A percentile compares a stretch with the other conserved stretches of the same genome.
phyloP scores from a whole-genome alignment of 2,797 vertebrate species.

The Labroides dimidiatus region DNA sequence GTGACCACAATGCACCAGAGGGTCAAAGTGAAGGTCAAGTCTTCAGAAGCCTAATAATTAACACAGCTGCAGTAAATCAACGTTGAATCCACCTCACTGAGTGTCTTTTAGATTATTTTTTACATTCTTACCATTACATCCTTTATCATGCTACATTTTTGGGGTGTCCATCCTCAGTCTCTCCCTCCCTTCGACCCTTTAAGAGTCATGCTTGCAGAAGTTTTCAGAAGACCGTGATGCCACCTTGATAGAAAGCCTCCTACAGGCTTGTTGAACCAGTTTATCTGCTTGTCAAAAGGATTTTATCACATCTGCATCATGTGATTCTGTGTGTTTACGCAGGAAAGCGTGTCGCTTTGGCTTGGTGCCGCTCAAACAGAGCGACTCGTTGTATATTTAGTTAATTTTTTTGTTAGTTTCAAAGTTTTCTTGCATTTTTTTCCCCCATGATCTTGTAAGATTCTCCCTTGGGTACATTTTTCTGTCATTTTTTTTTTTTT shows the following conservation, averaged over 20 bases:
- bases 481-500: too few species aligned
- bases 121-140: neutral
- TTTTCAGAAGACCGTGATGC: neutral
- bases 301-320: conserved; percentile 12
- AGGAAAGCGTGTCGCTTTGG: neutral
- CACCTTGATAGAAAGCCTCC: neutral
- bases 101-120: neutral
- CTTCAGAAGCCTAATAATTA: neutral
- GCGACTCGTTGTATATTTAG: neutral
- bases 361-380: neutral
- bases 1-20: too few species aligned
- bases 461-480: neutral
- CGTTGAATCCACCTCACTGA: neutral
- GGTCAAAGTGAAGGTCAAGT: too few species aligned
- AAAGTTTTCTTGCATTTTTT: neutral
- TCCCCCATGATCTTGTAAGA: neutral
- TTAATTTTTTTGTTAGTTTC: neutral
- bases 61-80: neutral
- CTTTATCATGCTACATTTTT: neutral
- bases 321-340: neutral
- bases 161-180: neutral
- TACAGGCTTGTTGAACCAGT: neutral
- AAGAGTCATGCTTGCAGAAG: neutral
- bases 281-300: neutral
- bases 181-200: neutral